Evolutionary conservation across 2,113 vertebrate genomes (phyloP), one percentile per base, ranked within the genome.

Genomic region (Plecturocebus donacophilus): DNA sequence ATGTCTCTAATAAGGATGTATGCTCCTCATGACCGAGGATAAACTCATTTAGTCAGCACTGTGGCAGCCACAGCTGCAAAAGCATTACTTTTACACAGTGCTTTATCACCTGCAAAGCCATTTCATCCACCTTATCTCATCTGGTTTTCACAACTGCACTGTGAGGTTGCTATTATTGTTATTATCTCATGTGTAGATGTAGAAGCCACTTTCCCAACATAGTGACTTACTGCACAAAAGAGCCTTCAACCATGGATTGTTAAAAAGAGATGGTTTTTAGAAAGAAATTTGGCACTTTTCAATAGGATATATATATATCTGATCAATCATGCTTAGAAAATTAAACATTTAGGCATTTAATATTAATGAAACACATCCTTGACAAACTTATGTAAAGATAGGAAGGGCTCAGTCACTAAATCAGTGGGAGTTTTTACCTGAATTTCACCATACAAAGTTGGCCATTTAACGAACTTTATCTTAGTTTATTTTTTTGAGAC

Each of bases 241-340:
- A 87, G 4, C 32, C n/a, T 91, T 97, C 75, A 83, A 86, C 61
- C 58, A 76, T 75, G 30, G 86, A 90, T 86, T 89, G 85, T 82
- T 93, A 73, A 90, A 91, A 92, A 68, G 23, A 91, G 47, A 47
- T 42, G 16, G 23, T 30, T 97, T 94, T 64, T 71, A 89, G 45
- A 81, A 86, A 81, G 38, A 93, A 52, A 93, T 42, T 38, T 76
- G 68, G 12, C 38, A 32, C 76, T 94, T 89, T 66, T 61, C 49
- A 96, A 49, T 40, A 30, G 61, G 5, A 52, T 96, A 12, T 96
- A 88, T 96, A 88, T 70, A n/a, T 93, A 88, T 71, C 1, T 14
- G 42, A 40, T 56, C 19, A 2, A 3, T 84, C 38, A 30, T 86
- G 21, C 38, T 73, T 68, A 21, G 38, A 73, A 89, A 82, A 32